A percentile compares a stretch with the other conserved stretches of the same genome.
Conservation (phyloP, 2,888 invertebrate genomes). For the Branchellion lobata region DNA sequence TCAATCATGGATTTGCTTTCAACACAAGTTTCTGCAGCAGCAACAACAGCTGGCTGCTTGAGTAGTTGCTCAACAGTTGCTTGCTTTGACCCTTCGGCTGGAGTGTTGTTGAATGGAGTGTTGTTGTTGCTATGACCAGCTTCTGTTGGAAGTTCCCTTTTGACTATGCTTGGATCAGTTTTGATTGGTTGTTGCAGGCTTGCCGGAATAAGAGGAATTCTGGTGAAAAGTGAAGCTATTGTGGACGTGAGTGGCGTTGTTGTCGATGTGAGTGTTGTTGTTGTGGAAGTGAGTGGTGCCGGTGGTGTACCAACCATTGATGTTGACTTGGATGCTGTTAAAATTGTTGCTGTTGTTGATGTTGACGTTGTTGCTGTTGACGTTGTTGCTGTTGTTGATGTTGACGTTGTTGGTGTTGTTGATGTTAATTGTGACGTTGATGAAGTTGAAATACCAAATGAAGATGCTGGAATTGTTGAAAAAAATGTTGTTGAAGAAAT, state of each 20-base stretch:
- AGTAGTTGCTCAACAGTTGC: too few species aligned
- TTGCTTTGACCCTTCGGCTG: not conserved
- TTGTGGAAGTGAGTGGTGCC: not conserved
- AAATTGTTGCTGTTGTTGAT: not conserved
- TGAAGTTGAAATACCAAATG: too few species aligned
- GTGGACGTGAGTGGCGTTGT: not conserved
- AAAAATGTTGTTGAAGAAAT: too few species aligned
- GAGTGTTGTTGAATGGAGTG: not conserved
- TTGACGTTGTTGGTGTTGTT: too few species aligned
- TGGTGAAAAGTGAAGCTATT: not conserved
- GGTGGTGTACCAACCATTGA: not conserved
- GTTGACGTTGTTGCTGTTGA: constrained; percentile 2
- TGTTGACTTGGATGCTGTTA: not conserved
- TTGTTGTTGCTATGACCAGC: too few species aligned
- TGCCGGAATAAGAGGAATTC: too few species aligned
- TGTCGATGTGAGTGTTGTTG: constrained; percentile 9
- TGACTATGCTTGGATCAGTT: not conserved
- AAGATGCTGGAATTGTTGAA: too few species aligned
- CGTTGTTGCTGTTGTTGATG: not conserved
- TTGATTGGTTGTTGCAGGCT: not conserved
- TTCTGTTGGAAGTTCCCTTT: too few species aligned
- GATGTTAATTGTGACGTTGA: too few species aligned
- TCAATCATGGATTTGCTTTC: too few species aligned
- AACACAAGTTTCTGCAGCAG: too few species aligned
- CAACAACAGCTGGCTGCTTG: too few species aligned